Base-by-base conservation (phyloP, 2,888 invertebrate species). In the Parnassius glacialis region DNA sequence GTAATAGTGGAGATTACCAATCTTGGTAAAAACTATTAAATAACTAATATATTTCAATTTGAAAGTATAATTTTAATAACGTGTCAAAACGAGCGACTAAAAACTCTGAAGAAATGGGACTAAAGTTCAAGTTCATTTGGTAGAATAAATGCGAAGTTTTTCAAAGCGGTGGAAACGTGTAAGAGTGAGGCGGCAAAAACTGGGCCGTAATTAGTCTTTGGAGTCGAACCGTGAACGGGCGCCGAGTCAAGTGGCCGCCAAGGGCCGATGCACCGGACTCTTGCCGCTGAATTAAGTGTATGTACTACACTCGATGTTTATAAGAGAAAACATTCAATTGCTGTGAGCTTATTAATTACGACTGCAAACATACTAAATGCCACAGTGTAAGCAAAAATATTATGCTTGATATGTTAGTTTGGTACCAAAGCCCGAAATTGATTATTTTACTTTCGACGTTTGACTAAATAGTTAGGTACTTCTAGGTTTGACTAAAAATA, bases 121-220 rank as follows among this genome's bases (percentile, higher is more conserved):
- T 77, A 76, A 79, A 72, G 76, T 72, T 76, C 68, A 69, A 70
- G 72, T 73, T 74, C 70, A 65, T 74, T 71, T 66, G 50, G 20
- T 25, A 25, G 25, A 41, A 56, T 42, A 11, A 13, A 45, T 25
- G 45, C 16, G 43, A 73, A 76, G 70, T 75, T 79, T 79, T 77
- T 72, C 73, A 69, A 70, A 62, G 70, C 76, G 79, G 71, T 75
- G 77, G 78, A 76, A 82, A 78, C 79, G 83, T 78, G 79, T 80
- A 76, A 80, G 74, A 76, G 79, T 65, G 75, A 77, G 78, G 77
- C 76, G 79, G 83, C 83, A 84, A 84, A 85, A 85, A 85, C 81
- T 81, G 77, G 72, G 79, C 70, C 74, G 84, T 88, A 89, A 89
- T 89, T 87, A 89, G 87, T 86, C 79, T 83, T 81, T 82, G 80